Evolutionary conservation across 2,888 invertebrate genomes (phyloP), one percentile per base, ranked within the genome.

Genomic region (Dryadula phaetusa): DNA sequence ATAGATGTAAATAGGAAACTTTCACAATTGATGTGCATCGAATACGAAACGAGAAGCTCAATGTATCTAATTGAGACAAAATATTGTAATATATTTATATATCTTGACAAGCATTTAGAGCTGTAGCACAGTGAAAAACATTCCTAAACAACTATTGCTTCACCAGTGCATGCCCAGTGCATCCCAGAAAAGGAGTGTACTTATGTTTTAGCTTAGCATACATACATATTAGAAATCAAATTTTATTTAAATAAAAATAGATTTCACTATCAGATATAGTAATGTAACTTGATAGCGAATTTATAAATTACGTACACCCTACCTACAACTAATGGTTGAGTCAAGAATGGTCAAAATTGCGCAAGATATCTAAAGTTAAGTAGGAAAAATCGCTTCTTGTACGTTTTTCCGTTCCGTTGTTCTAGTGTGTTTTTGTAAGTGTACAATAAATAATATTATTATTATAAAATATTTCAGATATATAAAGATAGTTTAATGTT

Each of bases 1-100:
- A 70, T 47, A 62, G 46, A 64, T 58, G 52, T 42, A 42, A 16
- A 18, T 58, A 20, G 20, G 44, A 61, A 58, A 67, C 72, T 73
- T 71, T 72, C 72, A 70, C 70, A 64, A 47, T 10, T 10, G 3
- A 56, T 56, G 22, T 40, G 22, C 22, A 40, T 56, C 8, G 56
- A 22, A 37, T 22, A n/a, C 8, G 12, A 25, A 3, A 40, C 22
- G 54, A 22, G 22, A 40, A 56, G 40, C 10, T 56, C 40, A 25
- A 2, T 5, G 2, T 37, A 5, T 56, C 10, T 16, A 32, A 28
- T 56, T 40, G 25, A 40, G 22, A 40, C 10, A 10, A 40, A 56
- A 40, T 56, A 56, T 56, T 8, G 14, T 10, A 14, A 22, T 16
- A n/a, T n/a, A 37, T 37, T 12, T 37, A 12, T 37, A 37, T 12